Percentiles rank a stretch among this genome's conserved stretches.
phyloP scores from a whole-genome alignment of 2,113 vertebrate genomes.

The Halcyon senegalensis region DNA sequence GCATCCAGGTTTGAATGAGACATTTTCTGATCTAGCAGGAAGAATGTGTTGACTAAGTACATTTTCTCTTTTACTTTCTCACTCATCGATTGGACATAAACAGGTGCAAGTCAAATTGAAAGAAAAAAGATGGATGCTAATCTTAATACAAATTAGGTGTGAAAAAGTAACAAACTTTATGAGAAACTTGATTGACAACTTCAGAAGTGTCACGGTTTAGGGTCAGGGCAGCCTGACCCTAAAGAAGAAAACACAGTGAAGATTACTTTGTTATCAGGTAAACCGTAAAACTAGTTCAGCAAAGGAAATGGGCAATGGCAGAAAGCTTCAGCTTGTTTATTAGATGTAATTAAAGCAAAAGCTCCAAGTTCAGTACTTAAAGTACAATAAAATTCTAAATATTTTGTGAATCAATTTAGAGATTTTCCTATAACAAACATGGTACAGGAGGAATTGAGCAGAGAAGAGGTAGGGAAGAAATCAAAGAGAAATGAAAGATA shows the following conservation, averaged over 20 bases:
- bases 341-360: background rate
- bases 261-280: background rate
- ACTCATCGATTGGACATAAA: background rate
- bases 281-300: background rate
- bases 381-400: background rate
- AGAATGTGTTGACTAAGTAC: background rate
- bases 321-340: background rate
- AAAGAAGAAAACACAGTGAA: background rate
- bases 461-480: background rate
- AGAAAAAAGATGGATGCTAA: background rate
- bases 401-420: background rate
- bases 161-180: background rate
- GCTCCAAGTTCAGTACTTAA: background rate
- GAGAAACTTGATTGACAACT: background rate
- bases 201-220: too few species aligned
- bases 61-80: background rate
- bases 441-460: background rate
- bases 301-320: background rate
- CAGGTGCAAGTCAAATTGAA: background rate
- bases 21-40: background rate
- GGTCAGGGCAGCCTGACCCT: too few species aligned
- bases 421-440: background rate
- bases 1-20: background rate
- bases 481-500: background rate
- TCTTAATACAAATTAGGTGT: background rate